These are phyloP conservation scores for Pocillopora damicornis DNA, from an alignment of 64 coral and sea anemone species.

Conservation along the genomic window DNA sequence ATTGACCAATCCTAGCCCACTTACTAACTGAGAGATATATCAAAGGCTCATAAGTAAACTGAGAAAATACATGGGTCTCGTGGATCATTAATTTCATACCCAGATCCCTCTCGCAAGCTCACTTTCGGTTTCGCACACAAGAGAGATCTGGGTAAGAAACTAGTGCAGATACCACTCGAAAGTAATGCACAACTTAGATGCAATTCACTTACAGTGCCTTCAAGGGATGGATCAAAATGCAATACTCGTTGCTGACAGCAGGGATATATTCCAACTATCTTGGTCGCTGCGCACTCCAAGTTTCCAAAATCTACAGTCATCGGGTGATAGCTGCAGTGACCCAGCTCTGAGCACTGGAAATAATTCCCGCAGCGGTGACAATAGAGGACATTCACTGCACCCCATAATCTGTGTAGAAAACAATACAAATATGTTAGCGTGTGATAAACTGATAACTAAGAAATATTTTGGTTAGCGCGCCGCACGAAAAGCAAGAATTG, in stretches of 20 bases:
- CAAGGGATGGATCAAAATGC: slow-evolving; percentile 66
- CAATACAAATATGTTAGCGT: neutral
- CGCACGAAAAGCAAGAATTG: too few species aligned
- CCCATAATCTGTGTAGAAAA: slow-evolving; percentile 70
- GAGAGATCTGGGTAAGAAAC: too few species aligned
- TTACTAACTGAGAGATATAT: too few species aligned
- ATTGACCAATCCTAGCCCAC: too few species aligned
- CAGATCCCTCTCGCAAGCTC: too few species aligned
- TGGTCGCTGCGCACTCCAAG: slow-evolving; percentile 1
- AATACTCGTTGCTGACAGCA: slow-evolving; percentile 93
- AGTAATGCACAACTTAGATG: too few species aligned
- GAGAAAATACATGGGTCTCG: too few species aligned
- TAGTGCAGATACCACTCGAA: too few species aligned
- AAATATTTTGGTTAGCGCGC: too few species aligned
- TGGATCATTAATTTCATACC: too few species aligned
- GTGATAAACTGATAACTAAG: neutral
- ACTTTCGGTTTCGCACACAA: too few species aligned
- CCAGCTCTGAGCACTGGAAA: slow-evolving; percentile 76
- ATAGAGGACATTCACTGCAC: slow-evolving; percentile 68
- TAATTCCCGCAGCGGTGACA: slow-evolving; percentile 79
- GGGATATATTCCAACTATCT: slow-evolving; percentile 76
- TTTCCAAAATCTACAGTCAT: slow-evolving; percentile 45
- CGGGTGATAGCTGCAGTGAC: slow-evolving; percentile 87
- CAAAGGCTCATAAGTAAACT: too few species aligned
- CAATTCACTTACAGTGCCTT: slow-evolving; percentile 57